Percentiles rank a stretch among this genome's conserved stretches.
Evolutionary conservation across 2,797 vertebrate genomes (phyloP).

Genomic region (Eutrigla gurnardus): DNA sequence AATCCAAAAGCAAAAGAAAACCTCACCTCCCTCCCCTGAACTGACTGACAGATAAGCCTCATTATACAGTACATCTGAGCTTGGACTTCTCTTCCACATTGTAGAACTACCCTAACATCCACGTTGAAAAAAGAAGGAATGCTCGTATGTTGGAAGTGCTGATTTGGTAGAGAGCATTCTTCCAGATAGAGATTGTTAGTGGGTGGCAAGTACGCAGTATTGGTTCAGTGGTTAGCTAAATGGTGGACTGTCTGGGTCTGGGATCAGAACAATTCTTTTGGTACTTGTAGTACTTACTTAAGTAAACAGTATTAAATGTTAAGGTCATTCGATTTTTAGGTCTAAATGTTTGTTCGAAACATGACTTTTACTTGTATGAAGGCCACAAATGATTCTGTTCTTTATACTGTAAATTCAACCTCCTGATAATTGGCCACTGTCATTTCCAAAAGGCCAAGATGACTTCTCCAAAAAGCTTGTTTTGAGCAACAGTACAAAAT

Average conservation of each 20-base stretch:
- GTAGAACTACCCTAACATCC: constrained; percentile 15
- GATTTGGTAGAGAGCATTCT: not conserved
- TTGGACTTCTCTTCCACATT: constrained; percentile 42
- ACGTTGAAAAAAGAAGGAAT: not conserved
- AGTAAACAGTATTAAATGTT: no score
- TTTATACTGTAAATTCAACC: not conserved
- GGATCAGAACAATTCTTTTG: not conserved
- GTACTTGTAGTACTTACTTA: no score
- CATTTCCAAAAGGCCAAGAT: not conserved
- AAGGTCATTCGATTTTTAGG: no score
- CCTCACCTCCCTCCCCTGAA: not conserved
- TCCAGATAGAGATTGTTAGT: not conserved
- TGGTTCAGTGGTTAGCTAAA: constrained; percentile 15
- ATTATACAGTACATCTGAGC: constrained; percentile 28
- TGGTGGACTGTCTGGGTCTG: constrained; percentile 22
- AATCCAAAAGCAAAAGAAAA: constrained; percentile 19
- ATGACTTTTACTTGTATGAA: not conserved
- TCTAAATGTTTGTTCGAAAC: not conserved
- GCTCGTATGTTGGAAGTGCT: not conserved
- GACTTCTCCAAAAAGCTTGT: not conserved
- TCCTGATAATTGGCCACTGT: no score
- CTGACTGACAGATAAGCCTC: constrained; percentile 29
- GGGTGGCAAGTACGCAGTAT: constrained; percentile 10
- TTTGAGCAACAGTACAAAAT: not conserved
- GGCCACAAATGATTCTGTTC: not conserved